Percentiles rank a stretch among this genome's conserved stretches.
phyloP scores from a whole-genome alignment of 2,888 invertebrate genomes.

The Drosophila colorata region DNA sequence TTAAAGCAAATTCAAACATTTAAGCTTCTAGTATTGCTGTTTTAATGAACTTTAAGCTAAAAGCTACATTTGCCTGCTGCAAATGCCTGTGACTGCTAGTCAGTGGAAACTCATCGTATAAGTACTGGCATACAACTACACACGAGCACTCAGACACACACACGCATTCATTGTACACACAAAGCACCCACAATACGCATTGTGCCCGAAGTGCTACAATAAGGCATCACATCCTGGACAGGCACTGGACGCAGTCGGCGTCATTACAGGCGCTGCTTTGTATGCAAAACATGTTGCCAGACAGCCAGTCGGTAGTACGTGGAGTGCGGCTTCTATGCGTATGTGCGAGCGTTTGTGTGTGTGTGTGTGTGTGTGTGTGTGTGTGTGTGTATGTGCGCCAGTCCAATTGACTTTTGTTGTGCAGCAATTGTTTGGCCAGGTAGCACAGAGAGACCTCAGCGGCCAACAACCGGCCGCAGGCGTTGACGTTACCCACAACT shows the following conservation, averaged over 20 bases:
- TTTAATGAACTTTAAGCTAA: conserved; percentile 1
- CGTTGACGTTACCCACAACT: conserved; percentile 59
- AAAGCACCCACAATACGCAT: conserved; percentile 33
- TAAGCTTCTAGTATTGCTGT: conserved; percentile 2
- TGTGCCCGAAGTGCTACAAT: conserved; percentile 59
- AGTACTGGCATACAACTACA: neutral
- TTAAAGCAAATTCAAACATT: conserved; percentile 1
- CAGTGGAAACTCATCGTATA: conserved; percentile 13
- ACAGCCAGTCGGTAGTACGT: conserved; percentile 30
- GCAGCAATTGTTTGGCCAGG: conserved; percentile 64
- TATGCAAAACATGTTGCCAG: conserved; percentile 70
- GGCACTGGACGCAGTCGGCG: conserved; percentile 34
- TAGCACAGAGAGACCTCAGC: conserved; percentile 22
- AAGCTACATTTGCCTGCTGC: conserved; percentile 12
- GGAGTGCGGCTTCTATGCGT: too few relatives aligned
- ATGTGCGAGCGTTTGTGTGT: too few relatives aligned
- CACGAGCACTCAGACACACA: conserved; percentile 1
- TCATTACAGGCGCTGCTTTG: conserved; percentile 63
- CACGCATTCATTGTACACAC: conserved; percentile 10
- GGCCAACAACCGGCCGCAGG: conserved; percentile 47
- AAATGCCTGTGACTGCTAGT: conserved; percentile 20
- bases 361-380: conserved; percentile 7
- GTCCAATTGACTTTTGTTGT: conserved; percentile 68
- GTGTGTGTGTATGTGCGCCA: conserved; percentile 35
- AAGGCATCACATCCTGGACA: conserved; percentile 59